Evolutionary conservation across 2,797 vertebrate genomes (phyloP).

Genomic region (Pelodytes ibericus): DNA sequence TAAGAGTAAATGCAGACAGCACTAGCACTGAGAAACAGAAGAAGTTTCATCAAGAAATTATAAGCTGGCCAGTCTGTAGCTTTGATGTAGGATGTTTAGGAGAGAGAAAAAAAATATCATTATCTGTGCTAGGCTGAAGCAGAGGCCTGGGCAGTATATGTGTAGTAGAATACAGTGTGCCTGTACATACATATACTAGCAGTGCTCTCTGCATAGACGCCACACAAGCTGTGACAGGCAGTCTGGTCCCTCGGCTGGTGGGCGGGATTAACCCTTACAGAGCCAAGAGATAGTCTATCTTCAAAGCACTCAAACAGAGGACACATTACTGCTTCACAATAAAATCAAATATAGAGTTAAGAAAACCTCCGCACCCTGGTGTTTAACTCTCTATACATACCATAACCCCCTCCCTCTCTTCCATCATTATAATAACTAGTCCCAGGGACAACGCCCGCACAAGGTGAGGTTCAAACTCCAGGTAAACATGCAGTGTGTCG

Average conservation of each 20-base stretch:
- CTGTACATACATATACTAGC: neutral
- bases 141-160: neutral
- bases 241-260: neutral
- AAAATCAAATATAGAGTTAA: conserved; percentile 35
- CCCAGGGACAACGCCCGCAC: conserved; percentile 41
- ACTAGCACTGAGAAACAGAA: neutral
- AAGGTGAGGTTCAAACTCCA: conserved; percentile 55
- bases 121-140: too few species aligned
- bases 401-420: conserved; percentile 26
- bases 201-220: conserved; percentile 12
- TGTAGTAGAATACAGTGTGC: neutral
- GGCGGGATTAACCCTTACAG: conserved; percentile 20
- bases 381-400: conserved; percentile 20
- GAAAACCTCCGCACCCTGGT: neutral
- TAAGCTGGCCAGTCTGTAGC: too few species aligned
- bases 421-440: conserved; percentile 43
- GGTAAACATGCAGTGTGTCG: conserved; percentile 48
- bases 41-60: neutral
- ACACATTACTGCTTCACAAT: neutral
- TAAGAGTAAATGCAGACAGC: neutral
- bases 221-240: conserved; percentile 48
- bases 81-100: too few species aligned
- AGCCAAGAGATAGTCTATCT: neutral
- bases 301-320: neutral
- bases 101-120: too few species aligned